phyloP scores from a whole-genome alignment of 2,113 vertebrate species.

The Psephotus haematonotus region DNA sequence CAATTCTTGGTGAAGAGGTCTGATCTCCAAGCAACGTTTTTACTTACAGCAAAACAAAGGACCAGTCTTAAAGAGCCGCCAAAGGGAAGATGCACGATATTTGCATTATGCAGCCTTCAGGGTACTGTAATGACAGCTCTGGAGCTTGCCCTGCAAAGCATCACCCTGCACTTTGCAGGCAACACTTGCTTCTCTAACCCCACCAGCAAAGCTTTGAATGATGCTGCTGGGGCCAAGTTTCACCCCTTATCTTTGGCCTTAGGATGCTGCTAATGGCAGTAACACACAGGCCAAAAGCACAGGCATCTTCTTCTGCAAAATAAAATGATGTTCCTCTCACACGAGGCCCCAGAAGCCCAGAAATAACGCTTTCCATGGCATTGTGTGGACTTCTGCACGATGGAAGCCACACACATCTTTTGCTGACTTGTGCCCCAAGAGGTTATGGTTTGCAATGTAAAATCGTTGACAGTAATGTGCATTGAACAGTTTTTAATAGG shows the following conservation, averaged over 20 bases:
- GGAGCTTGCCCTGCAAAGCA: not conserved
- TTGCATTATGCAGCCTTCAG: not conserved
- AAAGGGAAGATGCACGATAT: not conserved
- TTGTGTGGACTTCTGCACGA: not conserved
- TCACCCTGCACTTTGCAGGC: not conserved
- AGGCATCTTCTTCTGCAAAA: not conserved
- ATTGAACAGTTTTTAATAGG: constrained; percentile 42
- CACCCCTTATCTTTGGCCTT: not conserved
- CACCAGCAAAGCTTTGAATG: not conserved
- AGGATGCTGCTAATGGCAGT: not conserved
- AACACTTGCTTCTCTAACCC: accelerated
- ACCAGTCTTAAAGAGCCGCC: not conserved
- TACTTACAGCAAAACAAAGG: not conserved
- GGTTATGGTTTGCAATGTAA: constrained; percentile 40
- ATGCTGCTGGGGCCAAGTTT: not conserved
- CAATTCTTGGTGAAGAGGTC: not conserved
- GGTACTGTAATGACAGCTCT: not conserved
- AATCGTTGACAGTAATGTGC: constrained; percentile 28
- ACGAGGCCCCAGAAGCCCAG: not conserved
- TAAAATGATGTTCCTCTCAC: not conserved
- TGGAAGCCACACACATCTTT: constrained; percentile 14
- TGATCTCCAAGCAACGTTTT: not conserved
- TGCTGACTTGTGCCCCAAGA: constrained; percentile 24
- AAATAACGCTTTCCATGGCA: not conserved
- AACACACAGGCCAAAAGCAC: not conserved